Base-by-base conservation (phyloP, 2,888 invertebrate genomes). In the Hyles lineata region DNA sequence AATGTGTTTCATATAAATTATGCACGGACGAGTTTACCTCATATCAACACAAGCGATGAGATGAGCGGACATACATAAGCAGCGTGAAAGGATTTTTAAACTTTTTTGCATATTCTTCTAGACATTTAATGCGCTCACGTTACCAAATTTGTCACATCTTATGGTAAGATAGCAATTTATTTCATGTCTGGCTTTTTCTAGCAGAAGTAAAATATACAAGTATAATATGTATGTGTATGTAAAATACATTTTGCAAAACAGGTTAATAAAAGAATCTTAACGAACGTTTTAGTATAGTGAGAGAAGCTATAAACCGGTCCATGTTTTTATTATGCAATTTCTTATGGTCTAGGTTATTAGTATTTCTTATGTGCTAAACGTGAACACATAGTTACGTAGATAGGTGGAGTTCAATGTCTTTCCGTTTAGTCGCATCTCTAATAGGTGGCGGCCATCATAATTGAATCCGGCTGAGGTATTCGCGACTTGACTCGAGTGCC, bases 261-360 rank as follows among this genome's bases (percentile, higher is more conserved):
- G 74, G 81, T 82, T 82, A 76, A 78, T 79, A 77, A 75, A 72
- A 79, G 73, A 79, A 77, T 79, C 76, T 77, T 75, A 76, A 74
- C 79, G 75, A 76, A 77, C 76, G 78, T 70, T 85, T 84, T 82
- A 83, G 80, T 78, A 76, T 79, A 83, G 82, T 83, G 82, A 83
- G 82, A 84, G 78, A 79, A 82, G 80, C 77, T 73, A 75, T 82
- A 81, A 86, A 88, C 86, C 82, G 80, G 86, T 86, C 77, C 70
- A 77, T 77, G 71, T 80, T 67, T 85, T 86, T 85, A 86, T 77
- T 83, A 84, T 83, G 84, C 82, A 86, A 84, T 85, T 82, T 83
- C 78, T 77, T 80, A 81, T 80, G 77, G 79, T 78, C 69, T 74
- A 77, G 76, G 74, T 76, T 67, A 67, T 63, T 15, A 43, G 63